Conservation (phyloP, 2,797 vertebrate genomes). For the Acomys russatus region DNA sequence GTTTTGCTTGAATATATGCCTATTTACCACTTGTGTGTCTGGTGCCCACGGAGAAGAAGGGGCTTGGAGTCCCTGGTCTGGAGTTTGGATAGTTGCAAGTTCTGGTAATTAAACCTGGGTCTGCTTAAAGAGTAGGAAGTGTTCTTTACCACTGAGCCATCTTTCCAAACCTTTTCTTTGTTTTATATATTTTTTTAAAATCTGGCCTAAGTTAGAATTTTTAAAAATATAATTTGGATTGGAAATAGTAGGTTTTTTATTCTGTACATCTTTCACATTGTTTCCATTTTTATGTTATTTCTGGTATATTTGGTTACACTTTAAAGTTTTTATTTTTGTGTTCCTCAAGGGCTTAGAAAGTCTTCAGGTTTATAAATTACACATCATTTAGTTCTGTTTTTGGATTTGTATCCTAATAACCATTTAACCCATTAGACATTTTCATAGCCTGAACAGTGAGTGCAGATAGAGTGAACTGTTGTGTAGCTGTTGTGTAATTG, state of each 20-base stretch:
- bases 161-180: not conserved
- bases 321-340: constrained; percentile 55
- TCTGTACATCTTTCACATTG: not conserved
- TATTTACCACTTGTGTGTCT: not conserved
- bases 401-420: constrained; percentile 23
- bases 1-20: not conserved
- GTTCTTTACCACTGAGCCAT: not conserved
- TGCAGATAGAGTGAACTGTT: not conserved
- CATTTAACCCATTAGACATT: not conserved
- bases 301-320: not conserved
- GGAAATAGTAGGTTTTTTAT: not conserved
- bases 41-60: not conserved
- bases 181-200: constrained; percentile 23
- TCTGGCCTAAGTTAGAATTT: constrained; percentile 30
- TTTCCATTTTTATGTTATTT: constrained; percentile 47
- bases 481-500: not conserved
- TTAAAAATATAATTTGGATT: not conserved
- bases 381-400: constrained; percentile 41
- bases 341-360: constrained; percentile 55
- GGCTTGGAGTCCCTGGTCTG: not conserved
- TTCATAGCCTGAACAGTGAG: not conserved
- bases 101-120: not conserved
- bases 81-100: not conserved
- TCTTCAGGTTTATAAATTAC: constrained; percentile 23
- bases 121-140: not conserved